Base-by-base conservation (phyloP, 1,140 invertebrate genomes). In the Orius laevigatus region DNA sequence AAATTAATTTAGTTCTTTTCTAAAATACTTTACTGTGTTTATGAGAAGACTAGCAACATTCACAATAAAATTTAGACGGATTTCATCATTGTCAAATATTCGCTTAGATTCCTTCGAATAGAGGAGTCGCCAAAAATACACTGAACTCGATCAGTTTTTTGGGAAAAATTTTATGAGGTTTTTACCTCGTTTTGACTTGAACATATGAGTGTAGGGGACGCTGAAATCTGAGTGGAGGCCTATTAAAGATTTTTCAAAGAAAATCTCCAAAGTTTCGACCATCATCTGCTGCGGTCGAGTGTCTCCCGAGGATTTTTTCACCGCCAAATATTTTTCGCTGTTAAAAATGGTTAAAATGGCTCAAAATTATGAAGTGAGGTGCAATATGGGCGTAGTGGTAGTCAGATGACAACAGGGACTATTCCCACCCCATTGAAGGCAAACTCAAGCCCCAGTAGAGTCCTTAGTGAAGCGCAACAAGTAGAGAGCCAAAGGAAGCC, bases 91-190 rank as follows among this genome's bases (percentile, higher is more conserved):
- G 33, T 35, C 8, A 50, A 12, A 39, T 50, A 42, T 15, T 50
- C 41, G 20, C 19, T 32, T 14, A 50, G 16, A 33, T 50, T 50
- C 12, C 16, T n/a, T 50, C 40, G 33, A 41, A 50, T 36, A 50
- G 25, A 11, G 49, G 49, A 5, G 42, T 45, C 10, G 49, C 49
- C 11, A 50, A 20, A 31, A 45, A 31, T 32, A 45, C n/a, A 31
- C 43, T 45, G 25, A 10, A 38, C 3, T 12, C 36, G 11, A 38
- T 16, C 9, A 48, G 46, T 39, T 15, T 48, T 8, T 12, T 11
- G 2, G 11, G 35, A 38, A 38, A 38, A 4, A 38, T 38, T 12
- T 34, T 38, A n/a, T 38, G 15, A 38, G 10, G 36, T 16, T 3
- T 11, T 25, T 6, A 45, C 43, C 11, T 45, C 32, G n/a, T n/a